These are phyloP conservation scores for Tonatia bakeri DNA, from an alignment of 2,113 vertebrate species.

Conservation along the genomic window DNA sequence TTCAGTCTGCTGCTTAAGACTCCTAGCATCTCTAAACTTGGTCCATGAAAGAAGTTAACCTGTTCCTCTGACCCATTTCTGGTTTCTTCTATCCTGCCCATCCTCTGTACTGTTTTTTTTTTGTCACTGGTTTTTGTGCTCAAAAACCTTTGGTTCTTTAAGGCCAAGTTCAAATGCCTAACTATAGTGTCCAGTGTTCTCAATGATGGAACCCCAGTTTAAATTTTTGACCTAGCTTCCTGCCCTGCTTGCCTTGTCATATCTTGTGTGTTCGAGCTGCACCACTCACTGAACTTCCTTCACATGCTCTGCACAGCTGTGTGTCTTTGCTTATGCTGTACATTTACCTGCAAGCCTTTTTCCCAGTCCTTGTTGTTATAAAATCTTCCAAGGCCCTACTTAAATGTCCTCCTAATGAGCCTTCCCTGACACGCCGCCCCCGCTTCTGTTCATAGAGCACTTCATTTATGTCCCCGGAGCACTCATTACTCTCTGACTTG, in stretches of 20 bases:
- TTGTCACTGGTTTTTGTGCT: background rate
- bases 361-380: background rate
- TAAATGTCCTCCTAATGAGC: background rate
- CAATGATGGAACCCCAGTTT: background rate
- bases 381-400: background rate
- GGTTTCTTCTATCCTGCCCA: background rate
- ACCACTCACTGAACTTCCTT: background rate
- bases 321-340: background rate
- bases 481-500: slow-evolving; percentile 49
- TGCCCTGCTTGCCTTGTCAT: background rate
- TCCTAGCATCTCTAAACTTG: background rate
- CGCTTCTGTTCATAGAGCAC: background rate
- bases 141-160: background rate
- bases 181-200: background rate
- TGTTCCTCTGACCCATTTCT: background rate
- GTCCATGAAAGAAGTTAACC: background rate
- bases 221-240: background rate
- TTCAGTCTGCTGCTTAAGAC: background rate
- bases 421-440: background rate
- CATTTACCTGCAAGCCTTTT: background rate
- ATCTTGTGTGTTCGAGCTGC: background rate
- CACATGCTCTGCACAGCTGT: background rate
- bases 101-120: background rate
- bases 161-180: background rate
- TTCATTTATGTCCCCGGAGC: background rate